Conservation (phyloP, 2,888 invertebrate genomes). For the Liposcelis brunnea region DNA sequence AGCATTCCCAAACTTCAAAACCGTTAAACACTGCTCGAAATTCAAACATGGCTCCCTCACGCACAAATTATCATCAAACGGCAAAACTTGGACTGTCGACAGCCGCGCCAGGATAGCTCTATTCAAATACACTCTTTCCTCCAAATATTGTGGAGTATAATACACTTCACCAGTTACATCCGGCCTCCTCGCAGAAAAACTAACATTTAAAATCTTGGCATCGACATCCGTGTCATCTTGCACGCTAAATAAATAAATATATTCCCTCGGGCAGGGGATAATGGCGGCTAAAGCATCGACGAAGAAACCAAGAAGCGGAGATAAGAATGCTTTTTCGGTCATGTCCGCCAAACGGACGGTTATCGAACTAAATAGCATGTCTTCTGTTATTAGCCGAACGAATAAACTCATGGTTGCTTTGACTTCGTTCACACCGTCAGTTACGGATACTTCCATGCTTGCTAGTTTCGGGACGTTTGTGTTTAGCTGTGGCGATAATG, state of each 20-base stretch:
- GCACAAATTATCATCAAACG: slow-evolving; percentile 93
- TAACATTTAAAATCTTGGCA: slow-evolving; percentile 77
- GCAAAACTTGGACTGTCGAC: slow-evolving; percentile 79
- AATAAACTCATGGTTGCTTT: slow-evolving; percentile 83
- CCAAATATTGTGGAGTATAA: slow-evolving; percentile 74
- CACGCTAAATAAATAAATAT: slow-evolving; percentile 81
- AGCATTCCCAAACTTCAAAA: slow-evolving; percentile 83
- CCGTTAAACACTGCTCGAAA: slow-evolving; percentile 81
- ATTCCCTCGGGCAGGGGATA: slow-evolving; percentile 79
- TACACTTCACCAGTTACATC: slow-evolving; percentile 62
- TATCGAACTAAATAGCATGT: slow-evolving; percentile 87
- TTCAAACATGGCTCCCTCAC: slow-evolving; percentile 89
- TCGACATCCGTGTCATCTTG: slow-evolving; percentile 81
- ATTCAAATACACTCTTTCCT: slow-evolving; percentile 88
- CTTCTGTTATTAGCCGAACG: slow-evolving; percentile 79
- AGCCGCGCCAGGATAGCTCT: slow-evolving; percentile 69
- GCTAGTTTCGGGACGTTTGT: slow-evolving; percentile 90
- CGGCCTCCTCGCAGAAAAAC: slow-evolving; percentile 73
- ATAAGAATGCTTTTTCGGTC: slow-evolving; percentile 82
- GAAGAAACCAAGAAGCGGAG: slow-evolving; percentile 73
- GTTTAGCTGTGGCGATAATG: slow-evolving; percentile 78
- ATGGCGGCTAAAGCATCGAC: slow-evolving; percentile 82
- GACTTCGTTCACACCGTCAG: slow-evolving; percentile 85
- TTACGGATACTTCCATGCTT: slow-evolving; percentile 83
- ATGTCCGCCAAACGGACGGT: slow-evolving; percentile 84